These are phyloP conservation scores for Metridium senile DNA, from an alignment of 92 coral and sea anemone species.

Conservation along the genomic window DNA sequence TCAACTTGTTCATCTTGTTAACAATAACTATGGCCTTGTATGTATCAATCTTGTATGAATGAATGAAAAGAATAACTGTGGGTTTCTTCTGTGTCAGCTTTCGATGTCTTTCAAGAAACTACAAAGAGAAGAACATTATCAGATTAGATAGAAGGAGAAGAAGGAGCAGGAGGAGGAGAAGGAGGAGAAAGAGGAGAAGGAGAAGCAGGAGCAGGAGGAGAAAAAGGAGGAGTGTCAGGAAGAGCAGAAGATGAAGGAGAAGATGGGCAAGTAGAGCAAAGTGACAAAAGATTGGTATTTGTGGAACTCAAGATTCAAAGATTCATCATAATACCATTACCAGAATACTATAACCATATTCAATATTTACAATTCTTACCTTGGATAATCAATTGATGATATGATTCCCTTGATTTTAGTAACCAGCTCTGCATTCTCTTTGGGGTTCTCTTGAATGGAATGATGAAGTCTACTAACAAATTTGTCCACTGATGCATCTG, in stretches of 20 bases:
- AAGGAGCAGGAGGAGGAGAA: too few species aligned
- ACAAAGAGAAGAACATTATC: constrained; percentile 22
- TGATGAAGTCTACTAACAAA: constrained; percentile 85
- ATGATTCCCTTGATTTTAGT: constrained; percentile 75
- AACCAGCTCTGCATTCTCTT: constrained; percentile 74
- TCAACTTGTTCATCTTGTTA: background rate
- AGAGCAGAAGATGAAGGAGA: too few species aligned
- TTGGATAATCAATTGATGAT: constrained; percentile 79
- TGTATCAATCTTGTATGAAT: background rate
- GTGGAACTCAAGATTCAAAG: too few species aligned
- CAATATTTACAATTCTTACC: constrained; percentile 68
- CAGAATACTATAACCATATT: too few species aligned
- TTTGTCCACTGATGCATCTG: constrained; percentile 76
- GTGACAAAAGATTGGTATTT: too few species aligned
- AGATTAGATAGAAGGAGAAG: background rate
- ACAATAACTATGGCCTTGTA: background rate
- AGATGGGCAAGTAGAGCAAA: too few species aligned
- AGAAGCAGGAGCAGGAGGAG: too few species aligned
- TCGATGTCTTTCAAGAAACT: constrained; percentile 64
- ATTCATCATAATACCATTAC: too few species aligned
- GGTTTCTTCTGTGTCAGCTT: constrained; percentile 44
- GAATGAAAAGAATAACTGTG: too few species aligned
- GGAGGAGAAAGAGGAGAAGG: too few species aligned
- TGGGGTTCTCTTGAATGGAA: constrained; percentile 79
- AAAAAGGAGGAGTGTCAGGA: too few species aligned